Conservation (phyloP, 2,888 invertebrate genomes). For the Tinea pellionella region DNA sequence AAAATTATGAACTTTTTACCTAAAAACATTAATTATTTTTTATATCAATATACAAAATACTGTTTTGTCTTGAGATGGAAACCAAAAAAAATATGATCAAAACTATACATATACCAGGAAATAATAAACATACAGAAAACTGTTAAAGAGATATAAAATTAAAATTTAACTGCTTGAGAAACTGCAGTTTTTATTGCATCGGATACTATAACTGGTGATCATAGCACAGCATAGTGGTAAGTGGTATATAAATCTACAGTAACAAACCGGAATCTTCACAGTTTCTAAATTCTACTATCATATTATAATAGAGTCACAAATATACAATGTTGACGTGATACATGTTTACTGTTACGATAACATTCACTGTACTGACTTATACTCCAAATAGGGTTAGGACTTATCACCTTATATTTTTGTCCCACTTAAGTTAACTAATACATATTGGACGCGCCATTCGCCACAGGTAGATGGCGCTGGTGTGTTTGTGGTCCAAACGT, state of each 20-base stretch:
- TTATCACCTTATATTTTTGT: background rate
- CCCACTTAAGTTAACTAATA: no score
- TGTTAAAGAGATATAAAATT: background rate
- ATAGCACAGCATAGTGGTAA: no score
- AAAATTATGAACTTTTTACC: no score
- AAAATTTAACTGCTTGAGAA: background rate
- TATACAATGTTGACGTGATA: conserved; percentile 2
- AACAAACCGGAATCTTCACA: background rate
- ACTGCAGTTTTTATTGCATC: background rate
- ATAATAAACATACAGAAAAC: background rate
- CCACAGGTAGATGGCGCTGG: no score
- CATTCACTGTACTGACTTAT: background rate
- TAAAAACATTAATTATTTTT: no score
- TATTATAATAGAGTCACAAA: conserved; percentile 6
- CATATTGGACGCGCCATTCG: no score
- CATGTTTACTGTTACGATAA: conserved; percentile 5
- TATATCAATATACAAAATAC: no score
- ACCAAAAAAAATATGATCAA: no score
- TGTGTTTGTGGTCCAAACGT: no score
- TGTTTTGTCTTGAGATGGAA: no score
- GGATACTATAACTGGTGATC: background rate
- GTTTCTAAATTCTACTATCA: background rate
- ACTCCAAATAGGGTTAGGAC: background rate
- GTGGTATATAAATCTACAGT: no score
- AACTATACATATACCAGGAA: no score